These are phyloP conservation scores for Drosophila fungiperda DNA, from an alignment of 2,888 invertebrate species.

Conservation along the genomic window DNA sequence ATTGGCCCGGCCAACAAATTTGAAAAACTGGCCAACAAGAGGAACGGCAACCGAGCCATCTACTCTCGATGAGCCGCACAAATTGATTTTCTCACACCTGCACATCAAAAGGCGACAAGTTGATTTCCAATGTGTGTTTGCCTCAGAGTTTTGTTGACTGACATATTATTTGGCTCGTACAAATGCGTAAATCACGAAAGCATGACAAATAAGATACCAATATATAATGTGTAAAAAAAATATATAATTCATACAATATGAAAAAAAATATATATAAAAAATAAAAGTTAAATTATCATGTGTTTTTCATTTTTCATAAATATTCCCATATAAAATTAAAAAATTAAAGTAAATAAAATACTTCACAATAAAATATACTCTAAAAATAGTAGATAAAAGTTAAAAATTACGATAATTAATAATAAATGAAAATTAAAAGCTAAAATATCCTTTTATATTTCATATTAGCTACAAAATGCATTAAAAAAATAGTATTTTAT, in stretches of 20 bases:
- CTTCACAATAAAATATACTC: too few relatives aligned
- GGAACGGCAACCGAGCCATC: slow-evolving; percentile 32
- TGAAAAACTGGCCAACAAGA: slow-evolving; percentile 47
- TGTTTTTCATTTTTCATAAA: not conserved
- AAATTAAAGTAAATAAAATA: too few relatives aligned
- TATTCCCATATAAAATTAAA: not conserved
- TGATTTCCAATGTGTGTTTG: slow-evolving; percentile 52
- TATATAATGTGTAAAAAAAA: not conserved
- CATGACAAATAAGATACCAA: not conserved
- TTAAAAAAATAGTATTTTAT: not conserved
- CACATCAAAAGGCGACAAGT: slow-evolving; percentile 52
- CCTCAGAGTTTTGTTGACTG: slow-evolving; percentile 1
- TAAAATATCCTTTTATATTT: not conserved
- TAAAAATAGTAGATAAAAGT: too few relatives aligned
- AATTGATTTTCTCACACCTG: slow-evolving; percentile 75
- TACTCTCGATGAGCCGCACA: slow-evolving; percentile 48
- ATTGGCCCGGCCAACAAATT: slow-evolving; percentile 23
- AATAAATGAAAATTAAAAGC: not conserved
- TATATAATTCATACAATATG: not conserved
- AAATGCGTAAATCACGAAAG: not conserved
- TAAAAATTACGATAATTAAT: not conserved
- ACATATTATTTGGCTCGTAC: not conserved
- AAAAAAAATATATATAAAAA: not conserved
- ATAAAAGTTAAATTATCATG: not conserved
- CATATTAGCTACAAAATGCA: not conserved